Base-by-base conservation (phyloP, 2,797 vertebrate genomes). In the Xiphorhynchus erythropygius region DNA sequence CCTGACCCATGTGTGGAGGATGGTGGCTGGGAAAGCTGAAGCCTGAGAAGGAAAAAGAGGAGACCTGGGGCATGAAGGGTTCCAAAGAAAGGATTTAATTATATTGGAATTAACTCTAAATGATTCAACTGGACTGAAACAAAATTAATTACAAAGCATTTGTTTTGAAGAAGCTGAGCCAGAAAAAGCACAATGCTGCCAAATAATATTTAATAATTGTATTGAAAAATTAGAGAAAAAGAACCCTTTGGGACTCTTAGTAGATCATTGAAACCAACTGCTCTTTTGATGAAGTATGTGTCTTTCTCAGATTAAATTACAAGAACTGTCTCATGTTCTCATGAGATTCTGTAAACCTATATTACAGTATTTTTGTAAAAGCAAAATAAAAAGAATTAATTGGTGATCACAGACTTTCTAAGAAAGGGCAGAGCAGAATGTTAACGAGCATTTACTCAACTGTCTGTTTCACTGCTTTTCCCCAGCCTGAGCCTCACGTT, bases 121-220 rank as follows among this genome's bases (percentile, higher is more conserved):
- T 94, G 81, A 74, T 94, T 95, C 86, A 95, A 69, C 64, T 88
- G 75, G 76, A 84, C 89, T 87, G 91, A 93, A 96, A 89, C 67
- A 95, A 93, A 96, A 94, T 96, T 94, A 96, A 96, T 95, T 92
- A 94, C 53, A 73, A 87, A 90, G 86, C 74, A 91, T 96, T 97
- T 95, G 93, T 97, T 96, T 96, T 93, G 90, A 95, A 93, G 87
- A 93, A 94, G 27, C 46, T 50, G 91, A 96, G 96, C 97, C 96
- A 97, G 95, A 94, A 95, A 97, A 97, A 97, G 89, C 95, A 97
- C 44, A 90, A 80, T 94, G 52, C 95, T 97, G 95, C 96, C 97
- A 96, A 95, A 96, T 90, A 95, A 93, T 96, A 93, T 95, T 97
- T 96, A 96, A 95, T 94, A 92, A 94, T 93, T 88, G 55, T 79